Percentiles rank a stretch among this genome's conserved stretches.
phyloP scores from a whole-genome alignment of 2,888 invertebrate genomes.

The Imbricaverruca yamaguchii region DNA sequence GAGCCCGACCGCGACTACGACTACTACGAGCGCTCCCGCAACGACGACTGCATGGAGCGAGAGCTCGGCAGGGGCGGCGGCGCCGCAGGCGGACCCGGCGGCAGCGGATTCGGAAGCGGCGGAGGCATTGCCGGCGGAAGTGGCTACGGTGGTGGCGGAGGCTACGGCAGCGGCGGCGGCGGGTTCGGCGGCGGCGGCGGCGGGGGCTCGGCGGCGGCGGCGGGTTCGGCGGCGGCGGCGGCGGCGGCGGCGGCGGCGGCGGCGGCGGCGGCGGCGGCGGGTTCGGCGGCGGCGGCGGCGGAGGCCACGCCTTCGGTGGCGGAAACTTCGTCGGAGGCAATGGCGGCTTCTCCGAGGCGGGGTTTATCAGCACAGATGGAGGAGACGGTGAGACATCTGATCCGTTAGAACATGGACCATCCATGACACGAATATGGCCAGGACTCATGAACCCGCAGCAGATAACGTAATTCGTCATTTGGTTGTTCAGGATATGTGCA shows the following conservation, averaged over 20 bases:
- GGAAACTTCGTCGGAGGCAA: neutral
- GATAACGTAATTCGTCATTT: no score
- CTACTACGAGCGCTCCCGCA: slow-evolving; percentile 60
- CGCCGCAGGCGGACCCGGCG: neutral
- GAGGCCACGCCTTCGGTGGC: neutral
- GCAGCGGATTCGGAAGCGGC: neutral
- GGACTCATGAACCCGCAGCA: no score
- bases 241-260: neutral
- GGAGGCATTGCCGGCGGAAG: neutral
- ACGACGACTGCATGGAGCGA: neutral
- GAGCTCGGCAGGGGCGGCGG: neutral
- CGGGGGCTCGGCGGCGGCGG: neutral
- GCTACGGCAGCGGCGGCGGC: neutral
- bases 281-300: neutral
- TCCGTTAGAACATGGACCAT: no score
- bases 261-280: neutral
- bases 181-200: neutral
- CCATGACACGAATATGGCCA: no score
- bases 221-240: neutral
- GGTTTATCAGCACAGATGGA: slow-evolving; percentile 18
- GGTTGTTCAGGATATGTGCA: no score
- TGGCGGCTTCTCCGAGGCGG: neutral
- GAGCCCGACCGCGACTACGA: slow-evolving; percentile 57
- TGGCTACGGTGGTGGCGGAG: neutral
- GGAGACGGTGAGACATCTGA: slow-evolving; percentile 56